These are phyloP conservation scores for Phodopus roborovskii DNA, from an alignment of 2,113 vertebrate genomes.

Conservation along the genomic window DNA sequence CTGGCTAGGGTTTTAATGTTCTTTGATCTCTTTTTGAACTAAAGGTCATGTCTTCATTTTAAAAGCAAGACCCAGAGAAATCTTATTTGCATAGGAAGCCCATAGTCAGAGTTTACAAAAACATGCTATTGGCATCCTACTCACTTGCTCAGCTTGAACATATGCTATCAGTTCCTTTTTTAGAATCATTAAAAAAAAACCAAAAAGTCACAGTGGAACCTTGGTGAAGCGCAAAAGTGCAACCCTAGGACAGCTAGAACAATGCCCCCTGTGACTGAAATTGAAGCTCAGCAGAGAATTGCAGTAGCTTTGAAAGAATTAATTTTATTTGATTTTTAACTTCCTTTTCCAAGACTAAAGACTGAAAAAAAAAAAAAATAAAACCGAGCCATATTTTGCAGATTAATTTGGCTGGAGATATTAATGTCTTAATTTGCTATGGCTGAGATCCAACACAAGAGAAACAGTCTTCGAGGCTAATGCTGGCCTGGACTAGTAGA, in stretches of 20 bases:
- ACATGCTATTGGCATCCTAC: constrained; percentile 76
- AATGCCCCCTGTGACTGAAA: constrained; percentile 11
- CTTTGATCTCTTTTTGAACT: constrained; percentile 68
- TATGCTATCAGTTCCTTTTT: constrained; percentile 79
- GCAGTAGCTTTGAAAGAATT: constrained; percentile 55
- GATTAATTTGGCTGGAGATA: constrained; percentile 53
- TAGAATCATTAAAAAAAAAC: constrained; percentile 75
- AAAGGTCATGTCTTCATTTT: constrained; percentile 66
- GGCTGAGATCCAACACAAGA: not conserved
- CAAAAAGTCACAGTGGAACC: constrained; percentile 65
- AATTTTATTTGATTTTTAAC: constrained; percentile 42
- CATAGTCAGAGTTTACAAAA: constrained; percentile 76
- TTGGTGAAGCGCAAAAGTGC: constrained; percentile 72
- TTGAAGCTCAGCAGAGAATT: constrained; percentile 58
- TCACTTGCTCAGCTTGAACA: constrained; percentile 80
- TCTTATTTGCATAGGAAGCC: constrained; percentile 72
- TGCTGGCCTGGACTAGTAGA: not conserved
- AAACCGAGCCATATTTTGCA: constrained; percentile 48
- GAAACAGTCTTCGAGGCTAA: constrained; percentile 37
- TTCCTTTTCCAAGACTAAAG: constrained; percentile 34
- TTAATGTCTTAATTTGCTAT: constrained; percentile 58
- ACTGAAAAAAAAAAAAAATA: constrained; percentile 54
- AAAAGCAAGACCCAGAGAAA: constrained; percentile 68
- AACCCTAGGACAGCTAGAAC: constrained; percentile 65
- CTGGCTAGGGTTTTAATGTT: constrained; percentile 1